phyloP scores from a whole-genome alignment of 2,113 vertebrate species.

The Pelmatolapia mariae region DNA sequence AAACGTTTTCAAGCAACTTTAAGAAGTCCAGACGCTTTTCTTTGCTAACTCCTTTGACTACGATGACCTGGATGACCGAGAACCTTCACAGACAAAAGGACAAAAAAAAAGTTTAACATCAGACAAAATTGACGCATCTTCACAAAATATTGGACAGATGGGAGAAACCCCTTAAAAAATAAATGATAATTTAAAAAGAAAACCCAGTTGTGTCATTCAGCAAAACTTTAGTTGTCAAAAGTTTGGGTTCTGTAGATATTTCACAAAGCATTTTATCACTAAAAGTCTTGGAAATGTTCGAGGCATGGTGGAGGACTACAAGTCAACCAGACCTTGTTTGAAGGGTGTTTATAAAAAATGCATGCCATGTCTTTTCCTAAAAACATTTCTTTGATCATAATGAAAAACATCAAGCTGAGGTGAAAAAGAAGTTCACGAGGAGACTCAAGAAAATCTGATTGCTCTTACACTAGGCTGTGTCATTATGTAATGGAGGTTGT shows the following conservation, averaged over 20 bases:
- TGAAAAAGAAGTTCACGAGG: neutral
- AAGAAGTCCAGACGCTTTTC: no score
- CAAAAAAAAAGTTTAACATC: neutral
- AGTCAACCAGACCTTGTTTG: neutral
- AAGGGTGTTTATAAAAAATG: neutral
- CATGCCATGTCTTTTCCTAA: neutral
- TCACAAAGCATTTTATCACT: neutral
- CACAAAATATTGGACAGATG: neutral
- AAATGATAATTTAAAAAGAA: neutral
- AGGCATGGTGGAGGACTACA: neutral
- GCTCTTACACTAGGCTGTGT: neutral
- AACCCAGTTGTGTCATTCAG: neutral
- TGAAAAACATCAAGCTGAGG: neutral
- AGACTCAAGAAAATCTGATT: neutral
- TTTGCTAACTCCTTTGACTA: no score
- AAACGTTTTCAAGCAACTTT: no score
- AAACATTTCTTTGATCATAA: neutral
- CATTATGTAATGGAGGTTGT: neutral
- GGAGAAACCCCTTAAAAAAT: neutral
- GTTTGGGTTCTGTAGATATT: neutral
- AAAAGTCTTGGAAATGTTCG: neutral
- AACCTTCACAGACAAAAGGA: no score
- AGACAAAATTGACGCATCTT: rapidly evolving
- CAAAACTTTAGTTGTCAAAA: neutral
- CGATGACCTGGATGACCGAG: no score